Percentiles rank a stretch among this genome's conserved stretches.
These are phyloP conservation scores for Halcyon smyrnensis DNA, from an alignment of 2,797 vertebrate species.

Conservation along the genomic window DNA sequence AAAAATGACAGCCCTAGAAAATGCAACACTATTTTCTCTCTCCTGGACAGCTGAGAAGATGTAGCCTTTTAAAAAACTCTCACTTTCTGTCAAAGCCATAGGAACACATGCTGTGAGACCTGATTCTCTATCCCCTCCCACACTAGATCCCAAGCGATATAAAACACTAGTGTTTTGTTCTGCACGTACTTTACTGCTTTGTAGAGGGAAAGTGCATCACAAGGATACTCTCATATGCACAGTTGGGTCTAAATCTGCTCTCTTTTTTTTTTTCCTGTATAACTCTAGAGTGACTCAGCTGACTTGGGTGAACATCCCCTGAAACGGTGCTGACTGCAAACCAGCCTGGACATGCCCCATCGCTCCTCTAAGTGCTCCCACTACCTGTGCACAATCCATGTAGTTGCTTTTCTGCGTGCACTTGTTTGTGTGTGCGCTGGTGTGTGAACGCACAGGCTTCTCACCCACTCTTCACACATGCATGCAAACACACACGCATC, in stretches of 20 bases:
- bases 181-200: background rate
- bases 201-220: background rate
- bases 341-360: background rate
- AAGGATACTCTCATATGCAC: background rate
- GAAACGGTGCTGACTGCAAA: background rate
- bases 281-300: background rate
- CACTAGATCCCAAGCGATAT: background rate
- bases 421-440: background rate
- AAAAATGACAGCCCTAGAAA: background rate
- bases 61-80: background rate
- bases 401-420: background rate
- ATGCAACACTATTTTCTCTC: background rate
- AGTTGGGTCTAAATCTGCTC: background rate
- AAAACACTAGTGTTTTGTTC: background rate
- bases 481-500: conserved; percentile 45
- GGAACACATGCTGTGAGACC: background rate
- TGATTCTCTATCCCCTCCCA: background rate
- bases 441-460: background rate
- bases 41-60: background rate
- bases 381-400: background rate
- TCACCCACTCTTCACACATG: background rate
- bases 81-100: background rate
- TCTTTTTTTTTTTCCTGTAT: background rate
- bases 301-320: background rate
- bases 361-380: background rate